Evolutionary conservation across 2,113 vertebrate genomes (phyloP).

Genomic region (Eurypyga helias): DNA sequence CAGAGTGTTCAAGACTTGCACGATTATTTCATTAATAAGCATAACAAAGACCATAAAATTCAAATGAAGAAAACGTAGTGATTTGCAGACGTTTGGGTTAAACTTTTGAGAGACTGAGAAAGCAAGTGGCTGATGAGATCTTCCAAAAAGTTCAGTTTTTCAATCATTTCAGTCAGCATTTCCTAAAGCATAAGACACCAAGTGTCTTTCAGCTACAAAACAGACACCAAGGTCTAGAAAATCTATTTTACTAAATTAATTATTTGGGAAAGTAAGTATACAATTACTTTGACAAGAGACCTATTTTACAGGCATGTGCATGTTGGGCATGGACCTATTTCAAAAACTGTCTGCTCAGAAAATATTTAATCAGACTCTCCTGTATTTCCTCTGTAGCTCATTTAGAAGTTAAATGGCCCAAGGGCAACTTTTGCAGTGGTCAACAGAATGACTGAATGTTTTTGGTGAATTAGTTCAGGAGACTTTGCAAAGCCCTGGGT

Average conservation of each 20-base stretch:
- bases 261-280: background rate
- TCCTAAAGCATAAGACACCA: background rate
- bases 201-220: background rate
- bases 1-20: background rate
- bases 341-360: background rate
- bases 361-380: background rate
- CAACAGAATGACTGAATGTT: background rate
- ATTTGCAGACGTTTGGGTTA: background rate
- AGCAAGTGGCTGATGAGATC: background rate
- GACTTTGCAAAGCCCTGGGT: background rate
- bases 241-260: background rate
- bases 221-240: background rate
- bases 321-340: background rate
- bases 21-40: background rate
- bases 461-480: background rate
- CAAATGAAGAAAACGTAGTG: background rate
- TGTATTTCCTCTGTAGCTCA: background rate
- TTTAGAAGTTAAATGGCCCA: background rate
- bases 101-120: background rate
- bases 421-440: background rate
- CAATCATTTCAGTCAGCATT: background rate
- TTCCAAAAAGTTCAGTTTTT: background rate
- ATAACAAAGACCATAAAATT: background rate
- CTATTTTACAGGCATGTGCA: background rate
- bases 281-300: background rate